Evolutionary conservation across 2,113 vertebrate species (phyloP), one percentile per base, ranked within the genome.

Genomic region (Psephotus haematonotus): DNA sequence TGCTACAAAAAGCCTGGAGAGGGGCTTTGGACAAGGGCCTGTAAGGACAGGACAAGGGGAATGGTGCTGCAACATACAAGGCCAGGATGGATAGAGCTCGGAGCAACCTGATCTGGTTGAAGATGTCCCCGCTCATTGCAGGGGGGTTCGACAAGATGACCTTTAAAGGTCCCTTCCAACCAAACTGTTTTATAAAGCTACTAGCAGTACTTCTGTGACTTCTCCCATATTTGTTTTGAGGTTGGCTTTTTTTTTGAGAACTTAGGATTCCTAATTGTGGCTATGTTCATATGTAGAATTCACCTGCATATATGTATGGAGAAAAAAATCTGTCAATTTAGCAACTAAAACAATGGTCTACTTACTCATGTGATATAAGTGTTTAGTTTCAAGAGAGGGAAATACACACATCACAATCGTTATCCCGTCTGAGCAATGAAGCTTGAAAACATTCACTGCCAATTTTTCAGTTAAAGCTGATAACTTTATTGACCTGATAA

Each of bases 401-500:
- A 88, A 75, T 64, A 84, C 67, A 41, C 69, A 52, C 49, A 72
- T 86, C 71, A 55, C 78, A 57, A 71, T 86, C 92, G 81, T 82
- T 93, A 91, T 91, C 25, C 20, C 83, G 7, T 81, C 74, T 84
- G 79, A 80, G 50, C 82, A 95, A 82, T 64, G 87, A 92, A 74
- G 82, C 88, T 94, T 94, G 80, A 60, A 95, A 82, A 71, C 39
- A 84, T 81, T 94, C 35, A 37, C 29, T 88, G 72, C 17, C 50
- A 69, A 57, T 72, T 86, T 97, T 95, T 78, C 59, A 63, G 46
- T 72, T 94, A 94, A 90, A 93, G 11, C 17, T 70, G 50, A 41
- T 82, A 78, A 68, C n/a, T 95, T 89, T 78, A 92, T 81, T 94
- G 93, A 97, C 80, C 68, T 72, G 23, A 76, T 84, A 62, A 23